Conservation (phyloP, 2,888 invertebrate genomes). For the Tineola bisselliella region DNA sequence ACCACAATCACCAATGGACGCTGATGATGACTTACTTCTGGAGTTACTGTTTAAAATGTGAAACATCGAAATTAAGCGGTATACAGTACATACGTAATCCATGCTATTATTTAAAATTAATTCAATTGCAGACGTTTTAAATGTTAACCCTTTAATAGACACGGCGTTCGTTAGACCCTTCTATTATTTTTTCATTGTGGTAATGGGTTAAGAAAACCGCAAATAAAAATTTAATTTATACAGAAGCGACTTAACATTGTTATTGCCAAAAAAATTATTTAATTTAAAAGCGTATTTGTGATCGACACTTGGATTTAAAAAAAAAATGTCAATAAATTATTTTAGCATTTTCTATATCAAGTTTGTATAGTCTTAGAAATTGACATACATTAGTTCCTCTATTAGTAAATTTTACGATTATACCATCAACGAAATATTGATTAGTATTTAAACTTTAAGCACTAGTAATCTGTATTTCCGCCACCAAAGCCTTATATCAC, state of each 20-base stretch:
- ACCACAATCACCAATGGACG: constrained; percentile 60
- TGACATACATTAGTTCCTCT: background rate
- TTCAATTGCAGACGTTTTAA: no score
- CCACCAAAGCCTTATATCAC: background rate
- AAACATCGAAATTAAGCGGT: constrained; percentile 17
- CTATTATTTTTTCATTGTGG: no score
- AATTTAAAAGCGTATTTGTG: background rate
- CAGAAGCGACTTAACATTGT: background rate
- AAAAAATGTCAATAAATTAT: background rate
- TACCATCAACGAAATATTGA: background rate
- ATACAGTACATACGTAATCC: no score
- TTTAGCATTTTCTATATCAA: background rate
- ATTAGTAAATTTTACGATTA: background rate
- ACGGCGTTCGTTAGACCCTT: no score
- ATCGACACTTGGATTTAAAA: background rate
- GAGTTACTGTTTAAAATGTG: constrained; percentile 60
- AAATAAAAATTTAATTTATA: background rate
- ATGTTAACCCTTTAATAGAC: background rate
- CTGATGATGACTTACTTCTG: constrained; percentile 56
- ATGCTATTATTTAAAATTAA: no score
- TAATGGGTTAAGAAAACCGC: no score
- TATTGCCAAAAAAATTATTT: background rate
- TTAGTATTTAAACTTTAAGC: background rate
- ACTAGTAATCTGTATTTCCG: background rate
- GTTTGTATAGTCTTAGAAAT: background rate